These are phyloP conservation scores for Spodoptera litura DNA, from an alignment of 1,140 invertebrate genomes.

Conservation along the genomic window DNA sequence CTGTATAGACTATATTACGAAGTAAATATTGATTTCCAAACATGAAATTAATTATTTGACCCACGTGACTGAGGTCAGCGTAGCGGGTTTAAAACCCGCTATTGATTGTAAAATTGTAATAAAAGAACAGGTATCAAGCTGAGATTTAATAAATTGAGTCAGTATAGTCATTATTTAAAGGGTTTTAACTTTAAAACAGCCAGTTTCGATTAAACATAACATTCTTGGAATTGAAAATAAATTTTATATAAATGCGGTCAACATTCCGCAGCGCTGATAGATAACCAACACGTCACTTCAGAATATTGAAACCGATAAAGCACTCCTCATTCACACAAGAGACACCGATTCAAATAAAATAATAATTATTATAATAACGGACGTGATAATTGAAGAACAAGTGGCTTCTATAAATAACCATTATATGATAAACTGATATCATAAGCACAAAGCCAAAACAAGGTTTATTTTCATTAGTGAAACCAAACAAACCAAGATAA, in stretches of 20 bases:
- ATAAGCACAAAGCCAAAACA: slow-evolving; percentile 4
- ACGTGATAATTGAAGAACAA: slow-evolving; percentile 20
- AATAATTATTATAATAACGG: background rate
- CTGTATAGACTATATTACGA: too few species aligned
- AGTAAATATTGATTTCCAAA: too few species aligned
- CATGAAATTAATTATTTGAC: too few species aligned
- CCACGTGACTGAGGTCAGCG: too few species aligned
- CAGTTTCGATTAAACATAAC: background rate
- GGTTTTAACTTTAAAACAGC: too few species aligned
- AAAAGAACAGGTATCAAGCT: too few species aligned
- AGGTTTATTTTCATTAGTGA: slow-evolving; percentile 14
- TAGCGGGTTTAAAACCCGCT: too few species aligned
- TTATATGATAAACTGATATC: slow-evolving; percentile 22
- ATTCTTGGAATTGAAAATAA: background rate
- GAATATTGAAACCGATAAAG: background rate
- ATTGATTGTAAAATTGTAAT: too few species aligned
- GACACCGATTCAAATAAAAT: slow-evolving; percentile 6
- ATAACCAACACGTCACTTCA: background rate
- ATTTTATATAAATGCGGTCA: slow-evolving; percentile 8
- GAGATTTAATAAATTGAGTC: too few species aligned
- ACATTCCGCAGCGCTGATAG: background rate
- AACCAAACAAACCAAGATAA: slow-evolving; percentile 20
- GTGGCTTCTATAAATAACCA: slow-evolving; percentile 21
- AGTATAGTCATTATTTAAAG: background rate
- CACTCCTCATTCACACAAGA: slow-evolving; percentile 1